These are phyloP conservation scores for Cyclophora punctaria DNA, from an alignment of 2,888 invertebrate species.

Conservation along the genomic window DNA sequence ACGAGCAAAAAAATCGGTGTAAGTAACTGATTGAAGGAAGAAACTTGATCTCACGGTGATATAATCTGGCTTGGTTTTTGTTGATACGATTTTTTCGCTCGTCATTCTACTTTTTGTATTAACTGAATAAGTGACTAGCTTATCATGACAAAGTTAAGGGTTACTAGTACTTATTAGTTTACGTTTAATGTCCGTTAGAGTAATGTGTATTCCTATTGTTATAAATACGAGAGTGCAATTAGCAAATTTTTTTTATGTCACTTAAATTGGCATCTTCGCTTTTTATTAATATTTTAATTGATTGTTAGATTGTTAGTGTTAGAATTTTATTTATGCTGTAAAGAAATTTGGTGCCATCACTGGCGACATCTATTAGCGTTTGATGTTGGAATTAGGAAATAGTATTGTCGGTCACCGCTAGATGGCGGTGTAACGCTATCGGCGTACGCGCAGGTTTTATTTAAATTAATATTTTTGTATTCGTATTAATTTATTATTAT, in stretches of 20 bases:
- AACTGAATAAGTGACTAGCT: constrained; percentile 8
- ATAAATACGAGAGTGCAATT: constrained; percentile 18
- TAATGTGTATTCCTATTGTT: constrained; percentile 1
- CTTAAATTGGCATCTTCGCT: constrained; percentile 11
- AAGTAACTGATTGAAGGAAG: too few relatives aligned
- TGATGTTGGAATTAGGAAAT: constrained; percentile 3
- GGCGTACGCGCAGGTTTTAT: not conserved
- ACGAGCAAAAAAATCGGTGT: too few relatives aligned
- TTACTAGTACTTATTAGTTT: constrained; percentile 28
- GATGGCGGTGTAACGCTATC: not conserved
- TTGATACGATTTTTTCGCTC: too few relatives aligned
- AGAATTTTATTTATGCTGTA: constrained; percentile 7
- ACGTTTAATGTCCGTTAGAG: constrained; percentile 4
- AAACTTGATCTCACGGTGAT: too few relatives aligned
- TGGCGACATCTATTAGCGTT: constrained; percentile 3
- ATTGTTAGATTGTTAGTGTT: constrained; percentile 3
- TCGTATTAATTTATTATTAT: not conserved
- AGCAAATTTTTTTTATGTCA: constrained; percentile 11
- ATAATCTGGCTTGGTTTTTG: too few relatives aligned
- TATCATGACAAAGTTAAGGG: constrained; percentile 26
- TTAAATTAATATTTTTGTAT: not conserved
- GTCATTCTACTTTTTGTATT: too few relatives aligned
- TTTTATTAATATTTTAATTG: not conserved
- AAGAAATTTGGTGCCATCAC: constrained; percentile 10
- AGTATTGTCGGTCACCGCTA: constrained; percentile 1